Percentiles rank a stretch among this genome's conserved stretches.
Evolutionary conservation across 2,113 vertebrate species (phyloP).

Genomic region (Sinosuthora webbiana): DNA sequence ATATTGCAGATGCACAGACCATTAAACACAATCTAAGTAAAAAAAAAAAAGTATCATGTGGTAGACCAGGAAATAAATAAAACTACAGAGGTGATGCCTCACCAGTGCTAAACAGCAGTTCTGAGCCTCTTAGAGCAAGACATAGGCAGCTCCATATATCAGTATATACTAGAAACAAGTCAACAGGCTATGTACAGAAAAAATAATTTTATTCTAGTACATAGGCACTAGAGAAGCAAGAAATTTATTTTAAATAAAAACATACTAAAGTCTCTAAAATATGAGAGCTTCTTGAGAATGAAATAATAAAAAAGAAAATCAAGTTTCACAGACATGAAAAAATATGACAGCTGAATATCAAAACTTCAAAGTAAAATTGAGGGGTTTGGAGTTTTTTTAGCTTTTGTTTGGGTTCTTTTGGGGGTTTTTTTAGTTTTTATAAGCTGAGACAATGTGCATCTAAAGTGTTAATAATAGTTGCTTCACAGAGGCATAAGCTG

Average conservation of each 20-base stretch:
- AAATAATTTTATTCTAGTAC: background rate
- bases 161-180: background rate
- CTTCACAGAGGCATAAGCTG: background rate
- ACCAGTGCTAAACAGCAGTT: background rate
- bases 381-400: accelerated
- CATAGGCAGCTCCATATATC: accelerated
- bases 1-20: background rate
- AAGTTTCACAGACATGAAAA: background rate
- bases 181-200: background rate
- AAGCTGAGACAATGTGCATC: background rate
- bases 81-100: background rate
- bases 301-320: background rate
- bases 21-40: background rate
- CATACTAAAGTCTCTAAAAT: background rate
- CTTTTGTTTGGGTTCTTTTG: background rate
- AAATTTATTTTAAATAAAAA: background rate
- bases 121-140: background rate
- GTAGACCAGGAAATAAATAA: background rate
- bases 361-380: background rate
- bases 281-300: background rate
- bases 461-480: background rate
- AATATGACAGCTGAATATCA: background rate
- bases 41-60: background rate
- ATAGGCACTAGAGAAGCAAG: background rate
- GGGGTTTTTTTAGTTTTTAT: background rate